These are phyloP conservation scores for Limnephilus rhombicus DNA, from an alignment of 2,888 invertebrate species.

Conservation along the genomic window DNA sequence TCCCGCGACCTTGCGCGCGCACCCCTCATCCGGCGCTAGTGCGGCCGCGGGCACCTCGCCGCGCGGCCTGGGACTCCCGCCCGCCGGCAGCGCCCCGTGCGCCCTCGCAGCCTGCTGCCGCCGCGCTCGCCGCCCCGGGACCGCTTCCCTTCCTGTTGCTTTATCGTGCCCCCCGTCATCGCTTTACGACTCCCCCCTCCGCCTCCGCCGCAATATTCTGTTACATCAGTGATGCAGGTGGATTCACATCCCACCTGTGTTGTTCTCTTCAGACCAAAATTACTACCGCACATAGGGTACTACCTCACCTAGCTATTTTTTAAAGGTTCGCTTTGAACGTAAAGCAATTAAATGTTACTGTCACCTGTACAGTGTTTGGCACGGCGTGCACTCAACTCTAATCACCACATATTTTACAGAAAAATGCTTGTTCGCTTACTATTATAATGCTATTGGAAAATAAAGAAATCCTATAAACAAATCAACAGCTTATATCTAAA, in stretches of 20 bases:
- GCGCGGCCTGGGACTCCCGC: neutral
- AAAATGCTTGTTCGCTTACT: too few relatives aligned
- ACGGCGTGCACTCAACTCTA: too few relatives aligned
- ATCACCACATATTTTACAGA: too few relatives aligned
- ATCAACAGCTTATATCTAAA: too few relatives aligned
- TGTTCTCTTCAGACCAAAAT: neutral
- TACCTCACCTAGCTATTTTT: too few relatives aligned
- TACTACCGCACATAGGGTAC: neutral
- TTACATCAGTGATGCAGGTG: constrained; percentile 50
- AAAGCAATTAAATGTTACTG: too few relatives aligned
- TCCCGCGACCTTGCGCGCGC: constrained; percentile 50
- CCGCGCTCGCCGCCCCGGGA: neutral
- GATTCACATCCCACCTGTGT: constrained; percentile 37
- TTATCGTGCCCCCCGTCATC: constrained; percentile 49
- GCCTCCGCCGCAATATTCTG: constrained; percentile 35
- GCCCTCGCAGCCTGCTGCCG: neutral
- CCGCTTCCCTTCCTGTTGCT: constrained; percentile 57
- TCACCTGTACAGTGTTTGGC: too few relatives aligned
- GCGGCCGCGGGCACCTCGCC: neutral
- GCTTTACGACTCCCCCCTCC: constrained; percentile 38
- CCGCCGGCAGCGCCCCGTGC: neutral
- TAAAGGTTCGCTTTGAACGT: too few relatives aligned
- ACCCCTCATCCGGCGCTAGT: neutral
- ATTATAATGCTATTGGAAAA: too few relatives aligned
- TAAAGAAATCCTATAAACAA: too few relatives aligned